Base-by-base conservation (phyloP, 1,140 invertebrate genomes). In the Caenorhabditis remanei region DNA sequence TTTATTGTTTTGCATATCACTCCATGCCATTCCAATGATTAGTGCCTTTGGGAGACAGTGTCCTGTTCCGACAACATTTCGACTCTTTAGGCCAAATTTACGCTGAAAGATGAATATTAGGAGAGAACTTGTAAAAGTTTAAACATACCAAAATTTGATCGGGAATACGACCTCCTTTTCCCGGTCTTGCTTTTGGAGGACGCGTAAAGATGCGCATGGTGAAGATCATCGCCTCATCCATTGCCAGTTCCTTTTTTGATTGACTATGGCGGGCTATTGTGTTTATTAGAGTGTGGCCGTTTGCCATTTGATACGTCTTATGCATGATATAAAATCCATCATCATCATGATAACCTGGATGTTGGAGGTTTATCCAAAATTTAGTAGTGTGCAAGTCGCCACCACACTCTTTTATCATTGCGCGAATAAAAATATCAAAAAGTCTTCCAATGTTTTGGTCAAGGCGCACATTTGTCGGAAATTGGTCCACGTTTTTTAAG, bases 321-420 rank as follows among this genome's bases (percentile, higher is more conserved):
- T 67, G 65, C 65, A 67, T 67, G 0, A 67, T 67, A 32, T 40
- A 67, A 43, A 43, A 67, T 11, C 65, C 65, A 43, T 67, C 65
- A 5, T 11, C 13, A 16, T 67, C 65, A 0, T 43, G 8, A 14
- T 67, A 67, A 5, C 11, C 65, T 1, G 32, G 40, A 24, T 67
- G 65, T 16, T 43, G 9, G 0, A 67, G 41, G 43, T 67, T 67
- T 46, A 67, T 16, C 65, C 65, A 67, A 43, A 43, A 67, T 16
- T 67, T 19, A 11, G 65, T 67, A 16, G 11, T 43, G 13, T 67
- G 11, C 14, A 67, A 19, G 19, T 43, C 16, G 0, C 65, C 65
- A 0, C 40, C 40, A 19, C 11, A 32, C 41, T 67, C 43, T 43
- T 67, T 7, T 7, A 67, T 67, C n/a, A 43, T 67, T 0, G 5